A percentile compares a stretch with the other conserved stretches of the same genome.
Conservation (phyloP, 1,140 invertebrate species). For the Muscidifurax raptorellus region DNA sequence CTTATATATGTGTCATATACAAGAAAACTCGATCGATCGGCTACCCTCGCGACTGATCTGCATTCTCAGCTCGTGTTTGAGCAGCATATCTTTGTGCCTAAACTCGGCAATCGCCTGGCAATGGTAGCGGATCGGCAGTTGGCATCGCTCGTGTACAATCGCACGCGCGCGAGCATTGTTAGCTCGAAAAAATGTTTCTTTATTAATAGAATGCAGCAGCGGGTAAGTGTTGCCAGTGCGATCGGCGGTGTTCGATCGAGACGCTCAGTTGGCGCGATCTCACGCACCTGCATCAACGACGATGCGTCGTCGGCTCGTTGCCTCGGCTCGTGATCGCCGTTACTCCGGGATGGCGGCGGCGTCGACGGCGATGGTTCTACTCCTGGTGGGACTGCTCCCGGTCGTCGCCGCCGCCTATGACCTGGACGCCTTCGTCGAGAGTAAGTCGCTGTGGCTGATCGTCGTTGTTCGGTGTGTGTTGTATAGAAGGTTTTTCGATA, state of each 20-base stretch:
- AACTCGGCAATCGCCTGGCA: not conserved
- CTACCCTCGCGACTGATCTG: not conserved
- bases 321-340: not conserved
- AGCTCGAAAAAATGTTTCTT: not conserved
- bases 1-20: no score
- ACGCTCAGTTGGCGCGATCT: no score
- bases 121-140: not conserved
- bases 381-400: not conserved
- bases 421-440: slow-evolving; percentile 10
- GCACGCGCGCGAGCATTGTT: not conserved
- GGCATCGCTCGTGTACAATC: no score
- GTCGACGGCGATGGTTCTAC: not conserved
- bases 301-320: not conserved
- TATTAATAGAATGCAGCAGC: slow-evolving; percentile 15
- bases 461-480: not conserved
- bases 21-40: not conserved
- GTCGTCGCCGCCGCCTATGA: not conserved
- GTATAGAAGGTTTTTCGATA: no score
- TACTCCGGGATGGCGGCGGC: slow-evolving; percentile 2
- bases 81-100: no score
- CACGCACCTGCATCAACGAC: not conserved
- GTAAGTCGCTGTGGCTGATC: not conserved
- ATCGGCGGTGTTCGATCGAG: not conserved
- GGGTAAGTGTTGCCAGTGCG: not conserved
- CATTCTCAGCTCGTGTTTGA: not conserved